These are phyloP conservation scores for Argyresthia goedartella DNA, from an alignment of 2,888 invertebrate genomes.

Conservation along the genomic window DNA sequence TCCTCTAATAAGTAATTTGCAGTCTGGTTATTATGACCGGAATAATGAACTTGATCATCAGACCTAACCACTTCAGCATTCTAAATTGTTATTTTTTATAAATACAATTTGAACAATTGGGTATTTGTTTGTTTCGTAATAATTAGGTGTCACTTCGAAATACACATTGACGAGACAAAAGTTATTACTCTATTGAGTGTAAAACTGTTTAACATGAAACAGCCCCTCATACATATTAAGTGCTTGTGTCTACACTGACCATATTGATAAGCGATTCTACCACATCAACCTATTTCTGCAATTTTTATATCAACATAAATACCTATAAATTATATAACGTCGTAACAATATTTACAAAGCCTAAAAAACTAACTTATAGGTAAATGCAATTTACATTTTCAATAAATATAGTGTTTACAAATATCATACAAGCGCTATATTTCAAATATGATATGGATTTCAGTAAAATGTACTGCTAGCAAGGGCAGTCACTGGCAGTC, in stretches of 20 bases:
- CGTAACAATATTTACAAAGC: conserved; percentile 72
- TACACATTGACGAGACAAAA: conserved; percentile 57
- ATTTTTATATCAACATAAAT: conserved; percentile 44
- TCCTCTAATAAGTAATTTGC: no score
- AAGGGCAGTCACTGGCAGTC: conserved; percentile 37
- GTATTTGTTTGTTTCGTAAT: conserved; percentile 15
- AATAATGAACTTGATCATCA: no score
- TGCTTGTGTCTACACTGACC: conserved; percentile 51
- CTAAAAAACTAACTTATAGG: conserved; percentile 63
- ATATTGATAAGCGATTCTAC: conserved; percentile 51
- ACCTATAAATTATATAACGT: conserved; percentile 71
- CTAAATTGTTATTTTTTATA: neutral
- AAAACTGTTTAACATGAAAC: conserved; percentile 46
- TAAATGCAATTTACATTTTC: conserved; percentile 67
- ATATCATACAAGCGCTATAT: conserved; percentile 66
- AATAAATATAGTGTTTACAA: conserved; percentile 67
- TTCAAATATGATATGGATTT: conserved; percentile 64
- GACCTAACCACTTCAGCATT: no score
- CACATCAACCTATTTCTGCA: conserved; percentile 50
- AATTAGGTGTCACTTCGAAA: conserved; percentile 40
- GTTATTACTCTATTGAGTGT: conserved; percentile 41
- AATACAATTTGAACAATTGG: neutral
- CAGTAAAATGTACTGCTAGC: conserved; percentile 50
- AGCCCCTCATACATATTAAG: conserved; percentile 31
- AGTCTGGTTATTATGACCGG: no score